phyloP scores from a whole-genome alignment of 2,113 vertebrate genomes.

The Engystomops pustulosus region DNA sequence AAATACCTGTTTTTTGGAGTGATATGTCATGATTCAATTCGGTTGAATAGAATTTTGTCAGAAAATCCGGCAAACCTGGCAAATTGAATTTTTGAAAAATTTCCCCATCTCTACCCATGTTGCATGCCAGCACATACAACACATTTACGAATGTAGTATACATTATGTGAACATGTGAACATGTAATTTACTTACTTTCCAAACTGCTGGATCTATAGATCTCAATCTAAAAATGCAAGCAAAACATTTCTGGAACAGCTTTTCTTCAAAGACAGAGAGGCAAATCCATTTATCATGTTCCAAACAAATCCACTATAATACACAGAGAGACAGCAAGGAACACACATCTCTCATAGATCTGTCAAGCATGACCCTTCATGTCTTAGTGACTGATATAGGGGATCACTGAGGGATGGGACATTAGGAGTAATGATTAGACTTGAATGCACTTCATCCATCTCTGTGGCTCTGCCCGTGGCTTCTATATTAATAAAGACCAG shows the following conservation, averaged over 20 bases:
- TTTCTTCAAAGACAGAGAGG: background rate
- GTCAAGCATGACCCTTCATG: background rate
- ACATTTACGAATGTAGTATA: too few species aligned
- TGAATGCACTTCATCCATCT: background rate
- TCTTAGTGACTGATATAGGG: conserved; percentile 28
- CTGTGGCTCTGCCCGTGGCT: background rate
- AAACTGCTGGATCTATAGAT: too few species aligned
- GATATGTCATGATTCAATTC: too few species aligned
- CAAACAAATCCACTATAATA: background rate
- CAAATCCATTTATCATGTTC: conserved; percentile 4
- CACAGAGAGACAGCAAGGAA: background rate
- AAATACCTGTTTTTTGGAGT: too few species aligned
- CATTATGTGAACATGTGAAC: too few species aligned
- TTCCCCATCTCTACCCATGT: too few species aligned
- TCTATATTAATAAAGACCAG: conserved; percentile 19
- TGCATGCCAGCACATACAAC: too few species aligned
- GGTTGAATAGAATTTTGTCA: too few species aligned
- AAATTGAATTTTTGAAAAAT: too few species aligned
- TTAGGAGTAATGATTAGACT: conserved; percentile 43
- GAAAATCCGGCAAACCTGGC: too few species aligned
- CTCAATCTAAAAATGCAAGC: background rate
- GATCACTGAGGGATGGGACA: background rate
- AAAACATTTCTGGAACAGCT: background rate
- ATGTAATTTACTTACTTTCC: too few species aligned
- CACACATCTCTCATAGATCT: background rate